Evolutionary conservation across 1,140 invertebrate genomes (phyloP).

Genomic region (Solen grandis): DNA sequence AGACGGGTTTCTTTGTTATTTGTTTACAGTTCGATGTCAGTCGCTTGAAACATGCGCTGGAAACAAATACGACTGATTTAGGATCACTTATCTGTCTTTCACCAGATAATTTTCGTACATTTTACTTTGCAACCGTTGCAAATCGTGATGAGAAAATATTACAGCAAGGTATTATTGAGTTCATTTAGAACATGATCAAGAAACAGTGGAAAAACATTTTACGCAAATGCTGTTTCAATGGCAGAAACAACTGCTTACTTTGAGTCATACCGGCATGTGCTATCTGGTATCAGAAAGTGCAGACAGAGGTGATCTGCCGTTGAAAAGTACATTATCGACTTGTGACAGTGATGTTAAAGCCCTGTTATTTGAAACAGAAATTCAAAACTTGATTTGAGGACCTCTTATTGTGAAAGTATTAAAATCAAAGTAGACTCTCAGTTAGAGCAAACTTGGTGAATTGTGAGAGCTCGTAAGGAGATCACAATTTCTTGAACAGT

Average conservation of each 20-base stretch:
- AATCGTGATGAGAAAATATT: slow-evolving; percentile 81
- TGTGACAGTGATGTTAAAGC: slow-evolving; percentile 63
- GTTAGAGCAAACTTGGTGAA: slow-evolving; percentile 19
- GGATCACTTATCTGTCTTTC: slow-evolving; percentile 88
- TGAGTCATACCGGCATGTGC: slow-evolving; percentile 81
- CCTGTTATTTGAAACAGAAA: slow-evolving; percentile 64
- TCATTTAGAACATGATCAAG: slow-evolving; percentile 75
- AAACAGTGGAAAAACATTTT: slow-evolving; percentile 51
- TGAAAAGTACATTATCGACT: slow-evolving; percentile 68
- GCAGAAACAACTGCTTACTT: slow-evolving; percentile 82
- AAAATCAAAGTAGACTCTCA: slow-evolving; percentile 48
- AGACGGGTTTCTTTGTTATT: slow-evolving; percentile 61
- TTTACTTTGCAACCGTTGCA: slow-evolving; percentile 86
- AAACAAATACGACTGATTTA: slow-evolving; percentile 85
- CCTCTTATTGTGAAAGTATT: slow-evolving; percentile 58
- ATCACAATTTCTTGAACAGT: slow-evolving; percentile 21
- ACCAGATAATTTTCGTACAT: slow-evolving; percentile 85
- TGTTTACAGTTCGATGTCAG: slow-evolving; percentile 71
- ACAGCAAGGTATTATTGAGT: slow-evolving; percentile 60
- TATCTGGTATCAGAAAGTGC: slow-evolving; percentile 78
- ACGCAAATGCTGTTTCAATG: slow-evolving; percentile 68
- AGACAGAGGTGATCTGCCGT: slow-evolving; percentile 79
- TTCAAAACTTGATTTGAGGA: slow-evolving; percentile 62
- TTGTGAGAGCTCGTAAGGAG: not conserved
- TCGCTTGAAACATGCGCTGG: slow-evolving; percentile 74